These are phyloP conservation scores for Chymomyza fuscimana DNA, from an alignment of 2,888 invertebrate genomes.

Conservation along the genomic window DNA sequence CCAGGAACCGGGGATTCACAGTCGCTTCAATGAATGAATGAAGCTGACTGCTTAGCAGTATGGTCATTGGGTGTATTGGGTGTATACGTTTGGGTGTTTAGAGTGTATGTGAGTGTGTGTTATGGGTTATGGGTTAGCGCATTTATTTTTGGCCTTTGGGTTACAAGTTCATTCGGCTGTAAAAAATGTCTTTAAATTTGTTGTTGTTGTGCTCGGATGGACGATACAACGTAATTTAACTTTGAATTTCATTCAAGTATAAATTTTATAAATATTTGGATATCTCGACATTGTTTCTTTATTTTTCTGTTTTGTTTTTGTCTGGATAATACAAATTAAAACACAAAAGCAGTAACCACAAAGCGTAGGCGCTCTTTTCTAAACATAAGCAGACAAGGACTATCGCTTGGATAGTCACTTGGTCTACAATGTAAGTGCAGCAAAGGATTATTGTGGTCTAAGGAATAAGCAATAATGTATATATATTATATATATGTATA, in stretches of 20 bases:
- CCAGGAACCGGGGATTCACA: background rate
- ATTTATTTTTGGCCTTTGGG: slow-evolving; percentile 66
- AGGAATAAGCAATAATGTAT: background rate
- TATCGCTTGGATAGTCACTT: background rate
- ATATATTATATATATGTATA: too few species aligned
- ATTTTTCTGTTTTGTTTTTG: slow-evolving; percentile 3
- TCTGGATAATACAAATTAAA: slow-evolving; percentile 20
- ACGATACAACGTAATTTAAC: slow-evolving; percentile 30
- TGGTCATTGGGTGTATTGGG: background rate
- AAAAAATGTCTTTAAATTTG: slow-evolving; percentile 57
- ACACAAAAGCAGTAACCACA: background rate
- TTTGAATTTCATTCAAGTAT: slow-evolving; percentile 50
- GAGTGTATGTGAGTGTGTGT: slow-evolving; percentile 7
- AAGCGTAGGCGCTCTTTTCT: background rate
- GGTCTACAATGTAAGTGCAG: background rate
- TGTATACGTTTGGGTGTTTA: slow-evolving; percentile 2
- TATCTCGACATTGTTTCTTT: slow-evolving; percentile 8
- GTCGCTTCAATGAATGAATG: background rate
- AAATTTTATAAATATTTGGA: slow-evolving; percentile 29
- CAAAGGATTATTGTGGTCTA: background rate
- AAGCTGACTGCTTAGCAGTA: background rate
- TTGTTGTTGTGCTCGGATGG: slow-evolving; percentile 36
- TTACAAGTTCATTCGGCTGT: slow-evolving; percentile 57
- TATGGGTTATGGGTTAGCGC: slow-evolving; percentile 40
- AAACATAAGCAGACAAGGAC: background rate